A percentile compares a stretch with the other conserved stretches of the same genome.
Conservation (phyloP, 2,888 invertebrate species). For the Cepaea hortensis region DNA sequence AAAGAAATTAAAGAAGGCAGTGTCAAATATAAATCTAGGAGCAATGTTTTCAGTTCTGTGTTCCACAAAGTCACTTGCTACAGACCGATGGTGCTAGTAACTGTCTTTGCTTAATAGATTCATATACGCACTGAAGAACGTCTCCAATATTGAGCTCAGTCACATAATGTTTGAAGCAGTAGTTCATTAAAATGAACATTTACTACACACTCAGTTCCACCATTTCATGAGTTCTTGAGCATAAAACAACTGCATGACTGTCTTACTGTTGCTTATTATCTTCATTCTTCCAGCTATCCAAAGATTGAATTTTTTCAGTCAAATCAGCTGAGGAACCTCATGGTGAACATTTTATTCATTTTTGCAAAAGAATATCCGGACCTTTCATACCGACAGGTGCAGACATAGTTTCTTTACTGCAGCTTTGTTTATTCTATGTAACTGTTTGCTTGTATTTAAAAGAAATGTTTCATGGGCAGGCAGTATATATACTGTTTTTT, state of each 20-base stretch:
- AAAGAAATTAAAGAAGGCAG: too few species aligned
- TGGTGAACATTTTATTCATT: constrained; percentile 83
- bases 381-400: constrained; percentile 73
- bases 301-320: constrained; percentile 88
- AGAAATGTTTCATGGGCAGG: background rate
- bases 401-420: constrained; percentile 2
- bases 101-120: too few species aligned
- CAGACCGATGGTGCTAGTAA: too few species aligned
- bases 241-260: background rate
- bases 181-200: too few species aligned
- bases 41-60: too few species aligned
- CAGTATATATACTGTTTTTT: background rate
- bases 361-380: constrained; percentile 83
- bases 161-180: too few species aligned
- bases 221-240: background rate
- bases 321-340: constrained; percentile 83
- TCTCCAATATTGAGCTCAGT: too few species aligned
- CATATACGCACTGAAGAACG: too few species aligned
- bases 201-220: too few species aligned
- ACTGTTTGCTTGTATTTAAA: background rate
- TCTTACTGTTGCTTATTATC: background rate
- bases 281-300: constrained; percentile 77
- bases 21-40: too few species aligned
- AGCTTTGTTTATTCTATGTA: constrained; percentile 10
- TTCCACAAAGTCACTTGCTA: too few species aligned